Base-by-base conservation (phyloP, 2,113 vertebrate species). In the Corydoras maculifer region DNA sequence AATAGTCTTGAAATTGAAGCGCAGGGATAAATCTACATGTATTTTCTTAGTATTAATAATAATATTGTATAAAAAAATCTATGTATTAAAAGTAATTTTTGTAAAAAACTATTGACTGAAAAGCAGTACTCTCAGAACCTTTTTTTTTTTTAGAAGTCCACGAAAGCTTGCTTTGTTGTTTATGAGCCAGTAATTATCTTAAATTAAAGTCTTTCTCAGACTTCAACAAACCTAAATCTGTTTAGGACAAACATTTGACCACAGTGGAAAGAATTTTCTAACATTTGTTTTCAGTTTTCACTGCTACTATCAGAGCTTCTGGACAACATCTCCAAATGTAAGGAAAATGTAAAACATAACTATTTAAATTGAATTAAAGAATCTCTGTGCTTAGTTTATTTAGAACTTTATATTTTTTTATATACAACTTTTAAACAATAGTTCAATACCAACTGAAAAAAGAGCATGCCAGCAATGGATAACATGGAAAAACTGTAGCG, bases 81-180 rank as follows among this genome's bases (percentile, higher is more conserved):
- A 43, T 43, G 35, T 43, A 43, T 43, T 43, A 2, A 25, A 25
- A 43, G 35, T 43, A 43, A 35, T 4, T 35, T 7, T 35, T 35
- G 32, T 35, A 7, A 35, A 43, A 43, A 43, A 43, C 35, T 43
- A 43, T 43, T 43, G 35, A 43, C 35, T 43, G 4, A 43, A 43
- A 43, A 43, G 35, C 35, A 43, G 35, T 43, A 43, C 35, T 43
- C 35, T 43, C 35, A 43, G 35, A 43, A 5, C 54, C 12, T 57
- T 57, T n/a, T 57, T n/a, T 57, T n/a, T n/a, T 13, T 14, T n/a
- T 8, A n/a, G 54, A 6, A 6, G 11, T 70, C 71, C 67, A 62
- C 62, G 74, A 74, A 54, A 35, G 50, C 43, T 48, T 60, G 67
- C 67, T 70, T 64, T 77, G 66, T 57, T 77, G 67, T 62, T 77